Base-by-base conservation (phyloP, 2,797 vertebrate genomes). In the Helarctos malayanus region DNA sequence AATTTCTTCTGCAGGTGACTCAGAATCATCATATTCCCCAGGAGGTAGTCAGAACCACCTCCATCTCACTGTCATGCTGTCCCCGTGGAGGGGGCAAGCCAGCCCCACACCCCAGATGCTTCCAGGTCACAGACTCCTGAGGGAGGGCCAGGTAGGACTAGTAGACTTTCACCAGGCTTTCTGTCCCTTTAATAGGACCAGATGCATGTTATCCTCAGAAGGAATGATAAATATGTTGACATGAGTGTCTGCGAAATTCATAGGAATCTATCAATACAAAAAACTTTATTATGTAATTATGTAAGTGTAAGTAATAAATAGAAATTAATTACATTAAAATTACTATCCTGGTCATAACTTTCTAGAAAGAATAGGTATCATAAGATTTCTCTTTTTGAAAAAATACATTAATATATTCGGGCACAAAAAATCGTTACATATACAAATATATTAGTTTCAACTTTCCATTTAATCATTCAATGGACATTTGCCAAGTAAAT, bases 1-100 rank as follows among this genome's bases (percentile, higher is more conserved):
- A 13, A 5, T 90, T 86, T 93, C 59, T 75, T 90, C 27, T 38
- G 61, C 32, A 83, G 54, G 32, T 83, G 32, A 85, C 85, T 92
- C 23, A 75, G 47, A 71, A n/a, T 16, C 47, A 35, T 73, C 35
- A 32, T 29, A 35, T 27, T 93, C 47, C 8, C 52, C 4, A 69
- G 27, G 68, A 78, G 29, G 12, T 29, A 14, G 38, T 73, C 56
- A 65, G 63, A 49, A 21, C 1, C 8, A 25, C 35, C 57, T 54
- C 57, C 23, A 15, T 47, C 41, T 68, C 63, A 41, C 7, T 23
- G 8, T 21, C 56, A 59, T 19, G 35, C 49, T 61, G 57, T 14
- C 7, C 27, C 65, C 18, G 0, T 0, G 3, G 23, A 11, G 35
- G 1, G 7, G 11, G 23, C 35, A 61, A 65, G 63, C 32, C 78